Evolutionary conservation across 2,888 invertebrate genomes (phyloP), one percentile per base, ranked within the genome.

Genomic region (Cheilosia impressa): DNA sequence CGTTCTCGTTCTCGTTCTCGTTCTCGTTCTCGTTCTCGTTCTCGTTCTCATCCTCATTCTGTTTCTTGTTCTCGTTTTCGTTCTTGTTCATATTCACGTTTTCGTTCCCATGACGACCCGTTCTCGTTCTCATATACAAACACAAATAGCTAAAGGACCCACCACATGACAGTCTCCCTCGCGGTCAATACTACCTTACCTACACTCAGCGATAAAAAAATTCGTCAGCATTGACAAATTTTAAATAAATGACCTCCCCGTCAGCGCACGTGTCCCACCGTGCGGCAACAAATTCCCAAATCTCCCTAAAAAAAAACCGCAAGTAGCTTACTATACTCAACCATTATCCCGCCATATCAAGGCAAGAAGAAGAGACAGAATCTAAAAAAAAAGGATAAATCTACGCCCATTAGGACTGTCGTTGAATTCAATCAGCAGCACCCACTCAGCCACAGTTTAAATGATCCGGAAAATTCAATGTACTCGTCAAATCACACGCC

Each of bases 401-500:
- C 45, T 58, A 19, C 27, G 2, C 15, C 50, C 31, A 57, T 10
- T 2, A 75, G 34, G 31, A 7, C 55, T 43, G 13, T 45, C 31
- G 19, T 60, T 71, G 43, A 72, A 77, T 77, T 82, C 82, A 78
- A 78, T 83, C 77, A 66, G 58, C 22, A 65, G 24, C 65, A 62
- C 78, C 52, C 63, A 72, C 52, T 69, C 22, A 58, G 52, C 60
- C 71, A 66, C 34, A 78, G 57, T 76, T 66, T 63, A 80, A 85
- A 80, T 85, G 80, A 76, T 13, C 76, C 58, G 79, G 58, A 66
- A 80, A 85, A 85, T 76, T 85, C 71, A 80, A 85, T 76, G 76
- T 81, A 55, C 76, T 71, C 66, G 75, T 80, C 60, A 66, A 80
- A 76, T 76, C 60, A 75, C 71, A 85, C 75, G 68, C 66, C 60